Evolutionary conservation across 2,888 invertebrate species (phyloP).

Genomic region (Chrysotoxum bicinctum): DNA sequence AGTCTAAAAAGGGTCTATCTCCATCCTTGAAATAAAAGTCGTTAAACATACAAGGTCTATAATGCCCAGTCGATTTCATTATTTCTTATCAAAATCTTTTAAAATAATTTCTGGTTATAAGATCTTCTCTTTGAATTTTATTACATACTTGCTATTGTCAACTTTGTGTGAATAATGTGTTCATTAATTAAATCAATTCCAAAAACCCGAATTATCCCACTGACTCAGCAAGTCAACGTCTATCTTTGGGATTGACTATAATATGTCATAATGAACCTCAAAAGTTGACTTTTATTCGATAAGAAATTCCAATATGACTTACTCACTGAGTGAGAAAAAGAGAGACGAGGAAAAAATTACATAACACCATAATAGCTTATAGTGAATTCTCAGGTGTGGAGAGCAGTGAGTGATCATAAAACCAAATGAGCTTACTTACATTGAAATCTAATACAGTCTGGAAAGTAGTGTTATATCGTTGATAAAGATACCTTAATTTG

Average conservation of each 20-base stretch:
- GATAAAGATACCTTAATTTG: background rate
- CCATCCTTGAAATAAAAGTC: too few species aligned
- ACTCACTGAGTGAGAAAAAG: background rate
- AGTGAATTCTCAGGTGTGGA: background rate
- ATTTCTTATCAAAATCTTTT: too few species aligned
- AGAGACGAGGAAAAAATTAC: background rate
- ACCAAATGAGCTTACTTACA: background rate
- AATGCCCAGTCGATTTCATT: too few species aligned
- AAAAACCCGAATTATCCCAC: conserved; percentile 3
- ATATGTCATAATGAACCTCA: conserved; percentile 17
- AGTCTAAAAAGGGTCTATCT: too few species aligned
- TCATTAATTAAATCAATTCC: background rate
- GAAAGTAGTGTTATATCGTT: background rate
- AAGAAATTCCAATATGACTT: background rate
- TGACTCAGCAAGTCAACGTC: conserved; percentile 20
- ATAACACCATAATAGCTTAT: background rate
- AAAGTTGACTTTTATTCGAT: conserved; percentile 5
- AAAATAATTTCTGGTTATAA: background rate
- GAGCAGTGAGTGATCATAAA: conserved; percentile 3
- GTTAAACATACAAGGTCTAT: too few species aligned
- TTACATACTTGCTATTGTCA: conserved; percentile 1
- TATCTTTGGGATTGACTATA: background rate
- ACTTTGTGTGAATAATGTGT: conserved; percentile 14
- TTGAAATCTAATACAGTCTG: background rate
- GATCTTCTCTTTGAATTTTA: background rate